phyloP scores from a whole-genome alignment of 2,797 vertebrate genomes.

The Numenius phaeopus region DNA sequence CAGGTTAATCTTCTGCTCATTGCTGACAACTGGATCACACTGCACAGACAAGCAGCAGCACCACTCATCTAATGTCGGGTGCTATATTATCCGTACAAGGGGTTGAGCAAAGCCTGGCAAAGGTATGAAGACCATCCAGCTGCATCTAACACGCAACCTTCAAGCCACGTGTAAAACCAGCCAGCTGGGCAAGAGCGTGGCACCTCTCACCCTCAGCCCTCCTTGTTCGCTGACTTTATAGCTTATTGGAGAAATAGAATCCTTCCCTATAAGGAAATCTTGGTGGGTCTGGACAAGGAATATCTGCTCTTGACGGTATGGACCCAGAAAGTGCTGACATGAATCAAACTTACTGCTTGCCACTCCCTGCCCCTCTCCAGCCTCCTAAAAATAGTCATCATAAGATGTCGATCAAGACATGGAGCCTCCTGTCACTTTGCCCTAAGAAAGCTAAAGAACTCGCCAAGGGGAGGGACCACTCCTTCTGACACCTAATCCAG shows the following conservation, averaged over 20 bases:
- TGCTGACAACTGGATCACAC: neutral
- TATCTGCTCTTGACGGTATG: neutral
- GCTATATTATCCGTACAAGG: neutral
- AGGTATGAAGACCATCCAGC: neutral
- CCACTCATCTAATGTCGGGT: neutral
- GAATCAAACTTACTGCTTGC: constrained; percentile 55
- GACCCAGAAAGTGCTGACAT: constrained; percentile 79
- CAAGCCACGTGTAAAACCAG: neutral
- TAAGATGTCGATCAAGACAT: constrained; percentile 69
- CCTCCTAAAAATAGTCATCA: constrained; percentile 90
- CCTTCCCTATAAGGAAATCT: constrained; percentile 41
- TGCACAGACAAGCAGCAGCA: neutral
- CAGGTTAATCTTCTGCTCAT: neutral
- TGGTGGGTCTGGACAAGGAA: constrained; percentile 2
- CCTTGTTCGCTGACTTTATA: neutral
- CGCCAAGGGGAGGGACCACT: constrained; percentile 77
- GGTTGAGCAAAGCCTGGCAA: neutral
- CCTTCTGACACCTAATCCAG: constrained; percentile 85
- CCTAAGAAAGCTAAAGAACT: constrained; percentile 99
- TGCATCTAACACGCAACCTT: neutral
- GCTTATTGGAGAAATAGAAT: neutral
- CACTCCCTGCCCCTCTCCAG: constrained; percentile 62
- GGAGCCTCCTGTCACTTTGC: constrained; percentile 89
- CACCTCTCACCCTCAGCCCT: neutral
- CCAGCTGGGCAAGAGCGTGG: neutral